Percentiles rank a stretch among this genome's conserved stretches.
Conservation (phyloP, 2,797 vertebrate genomes). For the Mus minutoides region DNA sequence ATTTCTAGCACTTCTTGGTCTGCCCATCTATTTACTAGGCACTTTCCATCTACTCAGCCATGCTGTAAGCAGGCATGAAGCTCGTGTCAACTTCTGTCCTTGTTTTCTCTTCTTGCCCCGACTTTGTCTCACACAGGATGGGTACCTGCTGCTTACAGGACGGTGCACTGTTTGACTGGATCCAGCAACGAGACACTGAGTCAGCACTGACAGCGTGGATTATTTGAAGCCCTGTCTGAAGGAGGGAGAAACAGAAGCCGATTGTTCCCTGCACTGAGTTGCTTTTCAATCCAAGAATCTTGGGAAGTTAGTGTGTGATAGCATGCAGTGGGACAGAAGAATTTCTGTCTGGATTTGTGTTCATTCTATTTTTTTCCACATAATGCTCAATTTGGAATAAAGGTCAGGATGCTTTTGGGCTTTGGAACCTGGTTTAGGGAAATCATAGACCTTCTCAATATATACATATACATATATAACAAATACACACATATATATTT, state of each 20-base stretch:
- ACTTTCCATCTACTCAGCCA: no score
- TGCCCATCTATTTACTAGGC: background rate
- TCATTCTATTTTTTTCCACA: background rate
- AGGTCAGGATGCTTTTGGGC: background rate
- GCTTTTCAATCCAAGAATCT: no score
- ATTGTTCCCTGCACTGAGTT: accelerated
- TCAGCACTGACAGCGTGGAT: background rate
- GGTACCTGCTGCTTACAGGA: background rate
- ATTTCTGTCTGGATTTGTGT: background rate
- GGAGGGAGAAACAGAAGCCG: background rate
- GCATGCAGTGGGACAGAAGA: background rate
- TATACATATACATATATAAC: background rate
- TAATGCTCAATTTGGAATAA: background rate
- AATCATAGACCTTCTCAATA: background rate
- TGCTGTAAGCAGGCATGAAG: background rate
- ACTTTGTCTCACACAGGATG: background rate
- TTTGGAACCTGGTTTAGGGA: background rate
- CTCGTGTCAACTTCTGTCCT: background rate
- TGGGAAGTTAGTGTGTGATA: background rate
- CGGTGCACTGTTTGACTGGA: background rate
- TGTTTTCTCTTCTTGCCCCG: background rate
- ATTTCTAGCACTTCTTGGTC: background rate
- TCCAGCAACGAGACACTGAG: background rate
- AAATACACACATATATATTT: no score
- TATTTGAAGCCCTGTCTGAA: background rate